Conservation (phyloP, 2,113 vertebrate species). For the Onychostruthus taczanowskii region DNA sequence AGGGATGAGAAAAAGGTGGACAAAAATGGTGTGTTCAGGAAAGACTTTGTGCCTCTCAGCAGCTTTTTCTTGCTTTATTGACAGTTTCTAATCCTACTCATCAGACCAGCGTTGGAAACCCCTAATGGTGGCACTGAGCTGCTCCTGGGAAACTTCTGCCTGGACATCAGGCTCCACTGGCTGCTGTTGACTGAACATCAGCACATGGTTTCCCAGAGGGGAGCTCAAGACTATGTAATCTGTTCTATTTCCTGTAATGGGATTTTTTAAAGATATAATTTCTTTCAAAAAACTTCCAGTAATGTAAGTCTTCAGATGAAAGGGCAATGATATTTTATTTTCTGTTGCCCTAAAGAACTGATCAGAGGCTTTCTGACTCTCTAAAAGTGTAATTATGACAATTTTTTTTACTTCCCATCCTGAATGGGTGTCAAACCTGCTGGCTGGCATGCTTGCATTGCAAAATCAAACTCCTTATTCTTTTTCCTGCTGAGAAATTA, state of each 20-base stretch:
- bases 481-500: not conserved
- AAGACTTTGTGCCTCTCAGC: not conserved
- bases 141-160: not conserved
- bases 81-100: not conserved
- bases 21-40: not conserved
- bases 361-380: not conserved
- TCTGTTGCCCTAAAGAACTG: not conserved
- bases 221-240: not conserved
- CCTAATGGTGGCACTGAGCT: not conserved
- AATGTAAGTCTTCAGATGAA: not conserved
- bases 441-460: not conserved
- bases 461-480: not conserved
- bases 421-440: not conserved
- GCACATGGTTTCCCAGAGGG: not conserved
- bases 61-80: not conserved
- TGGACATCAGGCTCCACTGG: not conserved
- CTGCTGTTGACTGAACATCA: not conserved
- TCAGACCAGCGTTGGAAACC: fast-evolving
- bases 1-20: not conserved
- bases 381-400: not conserved
- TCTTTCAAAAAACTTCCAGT: not conserved
- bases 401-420: not conserved
- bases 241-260: not conserved
- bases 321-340: not conserved
- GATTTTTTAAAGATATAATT: not conserved